A percentile compares a stretch with the other conserved stretches of the same genome.
phyloP scores from a whole-genome alignment of 2,113 vertebrate genomes.

The Mobula birostris region DNA sequence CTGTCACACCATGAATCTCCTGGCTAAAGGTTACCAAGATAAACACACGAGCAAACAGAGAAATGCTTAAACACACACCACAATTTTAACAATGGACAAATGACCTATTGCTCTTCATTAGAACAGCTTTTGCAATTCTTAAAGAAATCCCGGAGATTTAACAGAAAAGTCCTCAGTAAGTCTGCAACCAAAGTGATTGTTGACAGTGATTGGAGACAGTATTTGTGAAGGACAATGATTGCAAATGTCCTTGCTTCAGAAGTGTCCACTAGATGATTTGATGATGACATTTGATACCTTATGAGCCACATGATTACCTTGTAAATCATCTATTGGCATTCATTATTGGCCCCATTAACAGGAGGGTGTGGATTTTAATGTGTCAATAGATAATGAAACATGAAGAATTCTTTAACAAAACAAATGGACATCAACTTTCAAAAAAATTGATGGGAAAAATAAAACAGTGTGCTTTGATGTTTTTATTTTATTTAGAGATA shows the following conservation, averaged over 20 bases:
- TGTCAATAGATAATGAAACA: neutral
- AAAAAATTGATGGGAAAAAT: neutral
- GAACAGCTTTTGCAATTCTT: neutral
- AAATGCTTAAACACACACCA: no score
- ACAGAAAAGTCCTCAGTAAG: neutral
- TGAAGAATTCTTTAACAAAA: constrained; percentile 22
- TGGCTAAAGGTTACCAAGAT: no score
- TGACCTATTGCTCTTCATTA: neutral
- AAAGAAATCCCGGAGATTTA: neutral
- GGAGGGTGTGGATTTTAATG: neutral
- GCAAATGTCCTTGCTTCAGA: neutral
- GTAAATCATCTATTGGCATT: neutral
- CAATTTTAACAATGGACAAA: no score
- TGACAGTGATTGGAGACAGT: neutral
- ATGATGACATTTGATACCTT: neutral
- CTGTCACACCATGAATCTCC: no score
- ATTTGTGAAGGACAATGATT: neutral
- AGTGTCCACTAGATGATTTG: neutral
- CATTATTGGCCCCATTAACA: neutral
- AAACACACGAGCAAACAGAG: no score
- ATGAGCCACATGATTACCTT: neutral
- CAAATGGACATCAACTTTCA: neutral
- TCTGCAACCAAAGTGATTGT: neutral
- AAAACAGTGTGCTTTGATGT: neutral
- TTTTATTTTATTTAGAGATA: no score